Conservation (phyloP, 2,888 invertebrate species). For the Tetragonula carbonaria region DNA sequence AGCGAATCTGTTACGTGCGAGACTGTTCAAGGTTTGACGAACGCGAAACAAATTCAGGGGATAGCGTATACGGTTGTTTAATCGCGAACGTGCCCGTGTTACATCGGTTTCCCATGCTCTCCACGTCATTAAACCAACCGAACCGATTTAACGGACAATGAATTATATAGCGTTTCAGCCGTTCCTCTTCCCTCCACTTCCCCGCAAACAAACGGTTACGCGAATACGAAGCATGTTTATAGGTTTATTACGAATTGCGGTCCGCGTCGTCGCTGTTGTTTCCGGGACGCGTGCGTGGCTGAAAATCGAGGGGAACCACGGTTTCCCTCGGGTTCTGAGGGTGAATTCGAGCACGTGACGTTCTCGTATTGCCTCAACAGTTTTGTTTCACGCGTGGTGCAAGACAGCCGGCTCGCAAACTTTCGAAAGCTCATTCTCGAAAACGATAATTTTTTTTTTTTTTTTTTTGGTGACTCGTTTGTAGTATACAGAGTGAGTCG, state of each 20-base stretch:
- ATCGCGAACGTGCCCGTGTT: neutral
- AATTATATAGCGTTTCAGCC: slow-evolving; percentile 46
- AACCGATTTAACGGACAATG: slow-evolving; percentile 56
- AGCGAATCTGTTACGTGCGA: neutral
- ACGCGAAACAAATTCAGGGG: neutral
- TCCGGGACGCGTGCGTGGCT: slow-evolving; percentile 30
- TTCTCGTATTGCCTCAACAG: neutral
- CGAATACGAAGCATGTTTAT: slow-evolving; percentile 46
- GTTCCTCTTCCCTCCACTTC: neutral
- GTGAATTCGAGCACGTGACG: slow-evolving; percentile 6
- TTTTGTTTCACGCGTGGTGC: neutral
- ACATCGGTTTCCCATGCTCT: slow-evolving; percentile 46
- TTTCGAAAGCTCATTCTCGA: too few species aligned
- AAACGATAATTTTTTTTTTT: too few species aligned
- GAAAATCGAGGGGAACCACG: slow-evolving; percentile 27
- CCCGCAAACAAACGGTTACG: slow-evolving; percentile 31
- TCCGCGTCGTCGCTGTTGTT: slow-evolving; percentile 19
- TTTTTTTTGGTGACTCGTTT: too few species aligned
- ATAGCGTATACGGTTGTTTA: neutral
- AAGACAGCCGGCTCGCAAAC: too few species aligned
- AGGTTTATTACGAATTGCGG: slow-evolving; percentile 44
- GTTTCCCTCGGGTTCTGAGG: neutral
- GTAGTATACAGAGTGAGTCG: too few species aligned
- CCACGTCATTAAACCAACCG: slow-evolving; percentile 49
- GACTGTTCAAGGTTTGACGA: neutral